Evolutionary conservation across 1,140 invertebrate genomes (phyloP).

Genomic region (Ctenoplectra terminalis): DNA sequence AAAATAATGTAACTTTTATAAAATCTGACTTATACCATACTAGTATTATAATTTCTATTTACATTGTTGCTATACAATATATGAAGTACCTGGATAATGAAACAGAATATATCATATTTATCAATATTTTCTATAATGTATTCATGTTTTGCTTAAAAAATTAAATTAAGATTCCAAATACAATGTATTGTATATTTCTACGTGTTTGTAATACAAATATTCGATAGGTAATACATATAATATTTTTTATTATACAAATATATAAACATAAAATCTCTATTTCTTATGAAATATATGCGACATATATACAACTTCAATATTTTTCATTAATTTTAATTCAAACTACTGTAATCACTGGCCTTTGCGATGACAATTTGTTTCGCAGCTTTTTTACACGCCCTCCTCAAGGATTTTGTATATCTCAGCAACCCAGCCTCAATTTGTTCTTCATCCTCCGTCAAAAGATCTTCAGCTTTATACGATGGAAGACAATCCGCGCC

Average conservation of each 20-base stretch:
- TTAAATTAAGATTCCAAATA: constrained; percentile 17
- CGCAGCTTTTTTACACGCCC: constrained; percentile 82
- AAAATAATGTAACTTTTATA: constrained; percentile 34
- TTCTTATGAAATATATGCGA: constrained; percentile 1
- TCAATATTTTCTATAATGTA: constrained; percentile 10
- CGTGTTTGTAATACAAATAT: constrained; percentile 8
- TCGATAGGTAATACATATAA: not conserved
- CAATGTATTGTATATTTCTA: constrained; percentile 14
- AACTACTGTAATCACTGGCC: constrained; percentile 87
- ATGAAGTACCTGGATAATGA: not conserved
- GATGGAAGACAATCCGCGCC: constrained; percentile 88
- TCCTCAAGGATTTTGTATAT: constrained; percentile 83
- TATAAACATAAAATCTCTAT: constrained; percentile 19
- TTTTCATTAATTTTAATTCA: constrained; percentile 29
- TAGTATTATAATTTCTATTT: not conserved
- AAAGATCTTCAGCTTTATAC: constrained; percentile 87
- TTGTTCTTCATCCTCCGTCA: constrained; percentile 76
- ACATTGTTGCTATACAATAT: not conserved
- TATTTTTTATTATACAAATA: not conserved
- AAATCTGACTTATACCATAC: not conserved
- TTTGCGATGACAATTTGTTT: constrained; percentile 85
- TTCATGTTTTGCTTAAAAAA: constrained; percentile 1
- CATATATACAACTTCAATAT: constrained; percentile 50
- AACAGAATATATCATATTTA: constrained; percentile 6
- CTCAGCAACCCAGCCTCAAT: constrained; percentile 82